These are phyloP conservation scores for Salvelinus sp. DNA, from an alignment of 2,113 vertebrate species.

Conservation along the genomic window DNA sequence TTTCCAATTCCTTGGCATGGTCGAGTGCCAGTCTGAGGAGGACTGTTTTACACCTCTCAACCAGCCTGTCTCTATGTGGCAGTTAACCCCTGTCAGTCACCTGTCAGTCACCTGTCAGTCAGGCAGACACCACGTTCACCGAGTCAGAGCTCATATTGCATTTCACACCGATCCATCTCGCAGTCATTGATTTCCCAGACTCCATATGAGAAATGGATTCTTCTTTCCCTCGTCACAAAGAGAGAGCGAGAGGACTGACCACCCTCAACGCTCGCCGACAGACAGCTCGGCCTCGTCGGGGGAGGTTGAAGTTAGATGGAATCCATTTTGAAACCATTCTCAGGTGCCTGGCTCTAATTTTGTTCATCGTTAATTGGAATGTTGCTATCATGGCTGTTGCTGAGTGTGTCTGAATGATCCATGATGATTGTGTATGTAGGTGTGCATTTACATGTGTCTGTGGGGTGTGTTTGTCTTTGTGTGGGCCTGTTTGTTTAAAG, in stretches of 20 bases:
- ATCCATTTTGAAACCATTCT: background rate
- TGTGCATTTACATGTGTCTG: background rate
- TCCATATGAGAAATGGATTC: slow-evolving; percentile 50
- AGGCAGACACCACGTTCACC: slow-evolving; percentile 16
- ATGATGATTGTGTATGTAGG: background rate
- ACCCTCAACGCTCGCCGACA: background rate
- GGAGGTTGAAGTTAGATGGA: background rate
- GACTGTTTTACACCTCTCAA: slow-evolving; percentile 35
- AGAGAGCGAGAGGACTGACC: background rate
- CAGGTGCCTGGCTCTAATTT: background rate
- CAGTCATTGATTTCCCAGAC: slow-evolving; percentile 60
- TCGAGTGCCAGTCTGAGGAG: slow-evolving; percentile 16
- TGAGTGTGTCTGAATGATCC: background rate
- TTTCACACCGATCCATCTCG: slow-evolving; percentile 55
- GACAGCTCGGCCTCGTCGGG: background rate
- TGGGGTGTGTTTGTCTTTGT: too few relatives aligned
- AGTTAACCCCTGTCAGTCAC: slow-evolving; percentile 59
- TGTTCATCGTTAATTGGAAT: background rate
- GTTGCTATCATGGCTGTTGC: background rate
- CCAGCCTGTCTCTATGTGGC: background rate
- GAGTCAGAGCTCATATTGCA: slow-evolving; percentile 53
- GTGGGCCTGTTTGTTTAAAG: too few relatives aligned
- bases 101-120: slow-evolving; percentile 44
- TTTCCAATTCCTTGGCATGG: slow-evolving; percentile 2
- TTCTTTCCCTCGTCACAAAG: slow-evolving; percentile 27